phyloP scores from a whole-genome alignment of 2,113 vertebrate species.

The Castor canadensis region DNA sequence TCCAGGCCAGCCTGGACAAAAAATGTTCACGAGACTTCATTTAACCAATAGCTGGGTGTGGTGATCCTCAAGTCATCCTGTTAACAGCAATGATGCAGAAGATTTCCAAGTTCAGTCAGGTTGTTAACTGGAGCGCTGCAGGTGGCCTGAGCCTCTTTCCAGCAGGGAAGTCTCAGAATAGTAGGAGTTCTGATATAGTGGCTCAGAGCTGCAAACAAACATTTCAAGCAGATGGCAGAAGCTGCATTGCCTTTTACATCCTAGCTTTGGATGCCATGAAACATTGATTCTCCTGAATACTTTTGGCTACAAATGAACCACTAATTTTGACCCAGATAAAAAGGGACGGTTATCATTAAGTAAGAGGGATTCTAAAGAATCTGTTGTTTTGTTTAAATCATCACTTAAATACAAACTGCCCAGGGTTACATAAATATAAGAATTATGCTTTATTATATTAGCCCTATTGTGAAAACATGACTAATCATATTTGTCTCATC shows the following conservation, averaged over 20 bases:
- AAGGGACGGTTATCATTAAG: neutral
- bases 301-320: neutral
- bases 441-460: neutral
- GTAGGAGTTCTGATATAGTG: neutral
- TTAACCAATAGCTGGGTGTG: too few species aligned
- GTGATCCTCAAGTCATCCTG: too few species aligned
- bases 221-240: neutral
- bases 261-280: neutral
- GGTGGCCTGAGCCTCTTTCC: neutral
- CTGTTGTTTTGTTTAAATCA: neutral
- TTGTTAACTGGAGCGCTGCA: too few species aligned
- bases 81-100: too few species aligned
- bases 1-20: too few species aligned
- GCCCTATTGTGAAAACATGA: neutral
- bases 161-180: neutral
- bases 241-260: neutral
- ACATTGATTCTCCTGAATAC: neutral
- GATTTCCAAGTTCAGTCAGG: too few species aligned
- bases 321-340: neutral
- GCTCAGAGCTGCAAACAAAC: neutral
- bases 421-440: neutral
- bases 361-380: neutral
- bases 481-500: neutral
- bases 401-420: neutral
- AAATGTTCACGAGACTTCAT: too few species aligned